A percentile compares a stretch with the other conserved stretches of the same genome.
phyloP scores from a whole-genome alignment of 2,113 vertebrate genomes.

The Dicerorhinus sumatrensis region DNA sequence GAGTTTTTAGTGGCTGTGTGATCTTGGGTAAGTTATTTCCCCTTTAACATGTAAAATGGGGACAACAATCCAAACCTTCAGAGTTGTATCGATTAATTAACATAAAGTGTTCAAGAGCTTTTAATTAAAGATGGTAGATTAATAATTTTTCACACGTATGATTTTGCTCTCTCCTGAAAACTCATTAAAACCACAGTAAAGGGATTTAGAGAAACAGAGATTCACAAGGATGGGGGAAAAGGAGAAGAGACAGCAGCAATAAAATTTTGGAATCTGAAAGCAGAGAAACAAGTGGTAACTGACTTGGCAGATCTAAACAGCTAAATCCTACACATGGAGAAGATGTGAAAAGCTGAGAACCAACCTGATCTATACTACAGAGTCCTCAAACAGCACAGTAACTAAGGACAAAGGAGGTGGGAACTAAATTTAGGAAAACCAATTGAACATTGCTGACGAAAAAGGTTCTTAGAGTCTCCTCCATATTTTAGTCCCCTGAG shows the following conservation, averaged over 20 bases:
- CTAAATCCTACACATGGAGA: not conserved
- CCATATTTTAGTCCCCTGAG: not conserved
- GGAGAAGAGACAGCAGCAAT: not conserved
- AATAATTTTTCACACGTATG: not conserved
- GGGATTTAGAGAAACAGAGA: not conserved
- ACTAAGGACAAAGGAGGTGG: not conserved
- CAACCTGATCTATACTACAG: not conserved
- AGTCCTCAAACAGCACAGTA: not conserved
- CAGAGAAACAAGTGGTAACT: not conserved
- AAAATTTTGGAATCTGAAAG: not conserved
- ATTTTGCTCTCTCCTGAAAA: not conserved
- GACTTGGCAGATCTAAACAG: not conserved
- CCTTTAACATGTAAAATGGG: not conserved
- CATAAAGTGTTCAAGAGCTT: not conserved
- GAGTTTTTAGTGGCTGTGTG: not conserved
- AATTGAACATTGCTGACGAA: not conserved
- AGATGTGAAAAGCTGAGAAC: not conserved
- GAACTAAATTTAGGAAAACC: slow-evolving; percentile 6
- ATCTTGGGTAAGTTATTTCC: not conserved
- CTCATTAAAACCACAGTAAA: not conserved
- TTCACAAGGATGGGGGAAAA: not conserved
- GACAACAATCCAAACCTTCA: not conserved
- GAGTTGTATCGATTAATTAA: not conserved
- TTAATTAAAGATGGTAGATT: not conserved
- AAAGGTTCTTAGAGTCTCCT: not conserved